Evolutionary conservation across 1,140 invertebrate species (phyloP).

Genomic region (Calosoma granatense): DNA sequence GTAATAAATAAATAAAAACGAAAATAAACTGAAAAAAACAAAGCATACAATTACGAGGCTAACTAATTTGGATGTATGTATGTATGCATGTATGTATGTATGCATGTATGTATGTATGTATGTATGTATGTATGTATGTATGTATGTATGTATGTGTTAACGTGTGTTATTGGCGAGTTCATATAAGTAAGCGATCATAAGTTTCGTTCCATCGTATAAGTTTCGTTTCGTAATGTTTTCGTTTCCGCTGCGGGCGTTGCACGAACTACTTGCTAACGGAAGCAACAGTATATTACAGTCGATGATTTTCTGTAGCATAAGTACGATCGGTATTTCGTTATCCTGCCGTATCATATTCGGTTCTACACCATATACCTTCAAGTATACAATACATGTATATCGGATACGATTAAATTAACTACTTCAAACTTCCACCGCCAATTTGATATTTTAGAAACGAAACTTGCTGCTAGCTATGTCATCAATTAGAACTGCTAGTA

Average conservation of each 20-base stretch:
- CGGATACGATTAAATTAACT: too few relatives aligned
- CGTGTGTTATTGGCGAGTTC: conserved; percentile 19
- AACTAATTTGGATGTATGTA: too few relatives aligned
- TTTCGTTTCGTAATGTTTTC: conserved; percentile 27
- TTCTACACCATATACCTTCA: conserved; percentile 31
- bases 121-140: too few relatives aligned
- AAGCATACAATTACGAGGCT: too few relatives aligned
- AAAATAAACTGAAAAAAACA: too few relatives aligned
- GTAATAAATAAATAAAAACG: too few relatives aligned
- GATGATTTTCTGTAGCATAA: conserved; percentile 24
- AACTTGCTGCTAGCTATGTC: too few relatives aligned
- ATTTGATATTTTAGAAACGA: too few relatives aligned
- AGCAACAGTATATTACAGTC: conserved; percentile 27
- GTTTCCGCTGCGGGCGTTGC: conserved; percentile 25
- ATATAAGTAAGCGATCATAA: conserved; percentile 29
- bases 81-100: too few relatives aligned
- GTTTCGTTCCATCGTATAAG: conserved; percentile 31
- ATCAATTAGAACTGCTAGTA: too few relatives aligned
- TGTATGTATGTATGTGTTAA: background rate
- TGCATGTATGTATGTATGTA: too few relatives aligned
- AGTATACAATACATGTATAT: conserved; percentile 3
- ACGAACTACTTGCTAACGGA: conserved; percentile 21
- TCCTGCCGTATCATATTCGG: conserved; percentile 31
- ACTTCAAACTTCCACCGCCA: too few relatives aligned
- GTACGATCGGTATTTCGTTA: conserved; percentile 22